Evolutionary conservation across 2,113 vertebrate genomes (phyloP).

Genomic region (Sardina pilchardus): DNA sequence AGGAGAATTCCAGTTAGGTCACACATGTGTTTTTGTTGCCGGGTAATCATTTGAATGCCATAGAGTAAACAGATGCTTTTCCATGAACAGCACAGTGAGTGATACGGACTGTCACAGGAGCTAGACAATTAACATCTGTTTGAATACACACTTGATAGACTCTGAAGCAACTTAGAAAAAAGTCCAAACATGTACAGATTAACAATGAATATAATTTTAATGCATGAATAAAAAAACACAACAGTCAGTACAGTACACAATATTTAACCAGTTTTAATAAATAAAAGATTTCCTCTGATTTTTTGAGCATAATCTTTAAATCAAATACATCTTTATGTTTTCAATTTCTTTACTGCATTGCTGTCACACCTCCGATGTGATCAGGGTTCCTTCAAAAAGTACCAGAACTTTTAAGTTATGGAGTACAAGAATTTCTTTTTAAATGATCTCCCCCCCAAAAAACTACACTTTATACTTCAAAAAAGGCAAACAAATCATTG

Average conservation of each 20-base stretch:
- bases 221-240: slow-evolving; percentile 63
- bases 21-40: background rate
- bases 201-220: slow-evolving; percentile 58
- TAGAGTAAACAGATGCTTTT: background rate
- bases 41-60: background rate
- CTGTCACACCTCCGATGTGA: background rate
- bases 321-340: background rate
- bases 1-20: background rate
- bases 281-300: slow-evolving; percentile 56
- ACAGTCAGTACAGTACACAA: slow-evolving; percentile 58
- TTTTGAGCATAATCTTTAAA: slow-evolving; percentile 33
- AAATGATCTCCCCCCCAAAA: background rate
- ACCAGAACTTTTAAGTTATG: background rate
- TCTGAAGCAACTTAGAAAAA: background rate
- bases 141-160: background rate
- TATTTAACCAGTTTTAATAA: slow-evolving; percentile 62
- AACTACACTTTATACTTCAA: background rate
- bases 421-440: background rate
- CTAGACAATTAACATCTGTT: background rate
- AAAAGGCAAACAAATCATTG: slow-evolving; percentile 9
- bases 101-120: background rate
- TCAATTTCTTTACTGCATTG: background rate
- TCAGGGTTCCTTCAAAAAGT: background rate
- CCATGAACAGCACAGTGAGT: background rate
- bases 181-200: slow-evolving; percentile 32